Evolutionary conservation across 2,888 invertebrate genomes (phyloP).

Genomic region (Myopa tessellatipennis): DNA sequence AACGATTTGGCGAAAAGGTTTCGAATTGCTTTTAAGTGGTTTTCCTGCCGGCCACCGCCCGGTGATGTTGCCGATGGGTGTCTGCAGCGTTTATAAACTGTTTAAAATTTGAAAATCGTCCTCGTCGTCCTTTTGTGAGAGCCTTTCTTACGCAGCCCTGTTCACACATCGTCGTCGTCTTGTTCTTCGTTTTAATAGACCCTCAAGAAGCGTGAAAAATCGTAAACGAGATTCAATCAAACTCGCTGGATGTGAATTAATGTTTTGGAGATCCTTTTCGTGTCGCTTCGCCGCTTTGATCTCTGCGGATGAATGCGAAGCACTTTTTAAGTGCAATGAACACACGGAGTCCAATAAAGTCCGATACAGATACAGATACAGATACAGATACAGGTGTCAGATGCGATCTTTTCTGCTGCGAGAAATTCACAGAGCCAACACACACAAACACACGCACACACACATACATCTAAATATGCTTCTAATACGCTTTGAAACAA

Average conservation of each 20-base stretch:
- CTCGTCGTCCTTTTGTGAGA: not conserved
- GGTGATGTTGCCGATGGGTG: not conserved
- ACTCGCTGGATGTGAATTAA: constrained; percentile 33
- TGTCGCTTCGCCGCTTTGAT: constrained; percentile 51
- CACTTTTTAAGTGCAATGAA: constrained; percentile 21
- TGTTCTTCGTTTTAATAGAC: constrained; percentile 1
- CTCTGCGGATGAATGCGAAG: constrained; percentile 48
- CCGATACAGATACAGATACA: not conserved
- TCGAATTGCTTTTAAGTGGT: constrained; percentile 32
- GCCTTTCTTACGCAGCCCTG: constrained; percentile 20
- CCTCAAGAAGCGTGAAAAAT: constrained; percentile 58
- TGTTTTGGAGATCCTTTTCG: constrained; percentile 30
- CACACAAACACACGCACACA: constrained; percentile 28
- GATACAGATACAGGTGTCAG: not conserved
- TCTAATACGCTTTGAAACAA: constrained; percentile 53
- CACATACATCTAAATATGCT: not conserved
- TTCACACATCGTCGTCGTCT: constrained; percentile 41
- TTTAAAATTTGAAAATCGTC: not conserved
- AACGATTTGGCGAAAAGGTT: constrained; percentile 21
- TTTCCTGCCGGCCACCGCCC: not conserved
- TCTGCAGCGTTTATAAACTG: constrained; percentile 35
- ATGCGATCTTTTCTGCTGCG: not conserved
- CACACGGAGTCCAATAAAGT: not conserved
- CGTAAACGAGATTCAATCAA: constrained; percentile 55
- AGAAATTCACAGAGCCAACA: not conserved